These are phyloP conservation scores for Cladopsammia gracilis DNA, from an alignment of 64 coral and sea anemone genomes.

Conservation along the genomic window DNA sequence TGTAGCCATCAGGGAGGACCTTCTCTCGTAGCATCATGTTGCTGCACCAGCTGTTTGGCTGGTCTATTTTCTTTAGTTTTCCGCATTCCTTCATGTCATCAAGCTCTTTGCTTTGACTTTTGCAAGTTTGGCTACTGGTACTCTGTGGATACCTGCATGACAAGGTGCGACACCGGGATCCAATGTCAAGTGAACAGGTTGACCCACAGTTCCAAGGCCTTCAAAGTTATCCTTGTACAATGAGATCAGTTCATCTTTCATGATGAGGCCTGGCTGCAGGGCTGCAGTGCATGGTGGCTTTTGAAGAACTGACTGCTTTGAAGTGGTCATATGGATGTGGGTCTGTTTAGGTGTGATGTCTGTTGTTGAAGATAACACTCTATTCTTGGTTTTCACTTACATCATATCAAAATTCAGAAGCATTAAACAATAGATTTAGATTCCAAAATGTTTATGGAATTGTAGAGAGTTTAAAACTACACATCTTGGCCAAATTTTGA, in stretches of 20 bases:
- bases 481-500: too few relatives aligned
- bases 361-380: constrained; percentile 37
- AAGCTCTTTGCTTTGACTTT: constrained; percentile 9
- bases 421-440: too few relatives aligned
- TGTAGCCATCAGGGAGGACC: constrained; percentile 2
- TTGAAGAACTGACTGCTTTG: too few relatives aligned
- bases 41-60: constrained; percentile 47
- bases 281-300: too few relatives aligned
- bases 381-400: too few relatives aligned
- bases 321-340: constrained; percentile 4
- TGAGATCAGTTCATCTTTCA: constrained; percentile 34
- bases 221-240: constrained; percentile 11
- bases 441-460: too few relatives aligned
- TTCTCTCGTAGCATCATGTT: constrained; percentile 45
- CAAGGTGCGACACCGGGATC: too few relatives aligned
- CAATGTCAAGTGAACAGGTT: too few relatives aligned
- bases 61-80: constrained; percentile 50
- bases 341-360: neutral
- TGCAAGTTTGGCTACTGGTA: constrained; percentile 15
- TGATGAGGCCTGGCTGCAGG: constrained; percentile 11
- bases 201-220: too few relatives aligned
- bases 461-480: too few relatives aligned
- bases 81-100: neutral
- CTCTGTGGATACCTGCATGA: too few relatives aligned
- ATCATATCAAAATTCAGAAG: too few relatives aligned